Conservation (phyloP, 2,113 vertebrate species). For the Notarius quadriscutis region DNA sequence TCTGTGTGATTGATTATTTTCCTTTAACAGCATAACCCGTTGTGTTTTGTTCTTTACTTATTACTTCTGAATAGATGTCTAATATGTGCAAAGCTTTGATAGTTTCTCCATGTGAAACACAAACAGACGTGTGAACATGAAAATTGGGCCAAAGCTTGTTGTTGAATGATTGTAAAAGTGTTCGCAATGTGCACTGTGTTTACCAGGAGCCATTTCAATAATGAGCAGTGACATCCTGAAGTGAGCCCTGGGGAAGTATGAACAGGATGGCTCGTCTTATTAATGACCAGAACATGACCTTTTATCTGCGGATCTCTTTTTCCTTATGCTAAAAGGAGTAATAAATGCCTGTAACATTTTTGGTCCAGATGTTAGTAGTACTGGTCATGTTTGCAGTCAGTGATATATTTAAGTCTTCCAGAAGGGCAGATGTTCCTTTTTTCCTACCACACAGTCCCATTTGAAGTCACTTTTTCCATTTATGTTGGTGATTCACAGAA, state of each 20-base stretch:
- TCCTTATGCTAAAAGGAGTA: slow-evolving; percentile 20
- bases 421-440: neutral
- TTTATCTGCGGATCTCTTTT: slow-evolving; percentile 18
- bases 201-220: slow-evolving; percentile 9
- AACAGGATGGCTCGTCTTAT: slow-evolving; percentile 25
- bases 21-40: neutral
- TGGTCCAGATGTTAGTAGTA: neutral
- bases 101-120: neutral
- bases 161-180: neutral
- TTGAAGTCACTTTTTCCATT: neutral
- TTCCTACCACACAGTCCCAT: neutral
- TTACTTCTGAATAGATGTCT: neutral
- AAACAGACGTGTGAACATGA: neutral
- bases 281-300: slow-evolving; percentile 28
- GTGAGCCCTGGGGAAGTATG: slow-evolving; percentile 33
- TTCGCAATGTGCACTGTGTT: neutral
- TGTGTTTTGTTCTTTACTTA: neutral
- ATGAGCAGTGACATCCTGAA: slow-evolving; percentile 36
- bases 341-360: slow-evolving; percentile 13
- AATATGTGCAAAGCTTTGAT: neutral
- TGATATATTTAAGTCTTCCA: neutral
- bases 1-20: neutral
- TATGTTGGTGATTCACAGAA: neutral
- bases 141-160: neutral
- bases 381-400: neutral